These are phyloP conservation scores for Formica exsecta DNA, from an alignment of 1,140 invertebrate species.

Conservation along the genomic window DNA sequence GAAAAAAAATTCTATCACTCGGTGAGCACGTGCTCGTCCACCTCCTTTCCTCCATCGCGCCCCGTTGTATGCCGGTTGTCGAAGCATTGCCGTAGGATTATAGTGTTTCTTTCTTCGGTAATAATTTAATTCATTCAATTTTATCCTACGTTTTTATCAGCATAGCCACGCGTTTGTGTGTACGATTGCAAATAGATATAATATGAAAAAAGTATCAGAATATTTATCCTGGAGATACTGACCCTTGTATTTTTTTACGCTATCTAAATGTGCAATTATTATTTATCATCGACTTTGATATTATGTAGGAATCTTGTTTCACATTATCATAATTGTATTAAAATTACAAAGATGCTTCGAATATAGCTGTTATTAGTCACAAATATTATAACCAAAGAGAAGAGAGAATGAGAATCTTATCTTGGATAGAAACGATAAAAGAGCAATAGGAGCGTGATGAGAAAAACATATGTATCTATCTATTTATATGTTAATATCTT, in stretches of 20 bases:
- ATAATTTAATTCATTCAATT: conserved; percentile 5
- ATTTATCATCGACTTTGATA: neutral
- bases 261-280: neutral
- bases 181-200: neutral
- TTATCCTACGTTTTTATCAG: neutral
- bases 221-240: neutral
- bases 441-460: neutral
- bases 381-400: neutral
- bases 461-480: neutral
- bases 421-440: neutral
- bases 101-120: neutral
- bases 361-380: neutral
- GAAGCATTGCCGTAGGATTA: conserved; percentile 30
- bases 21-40: conserved; percentile 77
- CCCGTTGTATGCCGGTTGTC: conserved; percentile 1
- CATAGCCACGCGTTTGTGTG: neutral
- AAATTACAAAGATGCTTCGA: neutral
- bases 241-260: neutral
- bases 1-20: conserved; percentile 78
- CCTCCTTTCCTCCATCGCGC: neutral
- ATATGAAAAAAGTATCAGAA: neutral
- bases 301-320: neutral
- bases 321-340: neutral
- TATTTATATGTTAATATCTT: neutral
- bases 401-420: neutral